Evolutionary conservation across 1,140 invertebrate genomes (phyloP), one percentile per base, ranked within the genome.

Genomic region (Bombus picipes): DNA sequence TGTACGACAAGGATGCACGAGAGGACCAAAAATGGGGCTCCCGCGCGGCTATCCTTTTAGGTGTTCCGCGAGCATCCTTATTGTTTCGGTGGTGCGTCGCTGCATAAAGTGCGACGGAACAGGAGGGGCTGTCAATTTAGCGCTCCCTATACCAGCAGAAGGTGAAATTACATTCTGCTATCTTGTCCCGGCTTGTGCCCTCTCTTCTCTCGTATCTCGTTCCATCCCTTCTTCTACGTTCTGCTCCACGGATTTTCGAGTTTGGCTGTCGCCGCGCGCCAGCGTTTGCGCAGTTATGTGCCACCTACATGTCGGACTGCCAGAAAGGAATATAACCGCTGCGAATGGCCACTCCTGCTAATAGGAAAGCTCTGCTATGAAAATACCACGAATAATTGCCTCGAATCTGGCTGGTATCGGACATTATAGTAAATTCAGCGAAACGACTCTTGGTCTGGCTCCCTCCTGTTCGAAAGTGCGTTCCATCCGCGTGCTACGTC

Each of bases 341-440:
- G 25, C 68, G 37, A 70, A 70, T 70, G 25, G 34, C 72, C 43
- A 15, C n/a, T 41, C 65, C 59, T 84, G 87, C 86, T 92, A 92
- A 92, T 91, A 92, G 91, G 91, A 91, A 90, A 92, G 87, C 89
- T 81, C 83, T 92, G 90, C 91, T 90, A 92, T 88, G 91, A 92
- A 92, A 92, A 93, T 93, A 88, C 87, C 91, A 91, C 77, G 87
- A 90, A 90, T 92, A 92, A 92, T 92, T 92, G 91, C 85, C 87
- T 92, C 74, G 89, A 87, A 87, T 92, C 87, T 73, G 81, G 78
- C 65, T 86, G 75, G 74, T 82, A 74, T 75, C 34, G 68, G 82
- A 83, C 87, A 91, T 90, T 92, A 90, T 72, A 88, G 84, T 91
- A 92, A 89, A 91, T 92, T 89, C 71, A 90, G 47, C 81, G 84